These are phyloP conservation scores for human (Homo sapiens) DNA, from an alignment of 2,113 vertebrate genomes.

Conservation along the genomic window GRCh38 chr12:73601001-73601500, in stretches of 20 bases:
- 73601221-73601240: neutral
- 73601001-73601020: neutral
- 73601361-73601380: neutral
- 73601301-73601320: neutral
- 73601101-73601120: neutral
- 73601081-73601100: conserved; percentile 25
- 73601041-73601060: neutral
- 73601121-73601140: neutral
- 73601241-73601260: neutral
- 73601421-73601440: neutral
- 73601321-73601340: neutral
- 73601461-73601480: neutral
- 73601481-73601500: neutral
- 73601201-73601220: neutral
- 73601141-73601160: neutral
- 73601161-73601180: neutral
- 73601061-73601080: neutral
- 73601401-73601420: neutral
- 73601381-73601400: neutral
- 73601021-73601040: neutral
- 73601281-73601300: conserved; percentile 20
- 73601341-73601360: neutral
- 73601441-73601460: neutral
- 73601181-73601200: neutral
- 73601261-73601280: neutral